Conservation (phyloP, 1,140 invertebrate species). For the Drosophila sulfurigaster region DNA sequence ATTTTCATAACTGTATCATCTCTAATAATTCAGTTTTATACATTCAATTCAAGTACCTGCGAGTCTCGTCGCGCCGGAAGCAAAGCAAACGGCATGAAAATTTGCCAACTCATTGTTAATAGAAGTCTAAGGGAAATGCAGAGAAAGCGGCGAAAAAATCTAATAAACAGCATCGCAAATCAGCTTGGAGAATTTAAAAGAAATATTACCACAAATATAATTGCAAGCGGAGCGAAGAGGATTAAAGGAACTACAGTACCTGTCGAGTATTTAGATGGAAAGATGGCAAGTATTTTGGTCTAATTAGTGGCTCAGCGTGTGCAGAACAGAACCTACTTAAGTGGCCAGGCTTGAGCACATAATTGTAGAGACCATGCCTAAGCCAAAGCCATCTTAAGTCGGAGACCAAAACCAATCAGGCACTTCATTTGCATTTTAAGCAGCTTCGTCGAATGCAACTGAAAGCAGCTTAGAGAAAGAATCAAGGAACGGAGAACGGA, state of each 20-base stretch:
- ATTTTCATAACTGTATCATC: background rate
- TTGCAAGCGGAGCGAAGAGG: constrained; percentile 44
- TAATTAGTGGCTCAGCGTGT: constrained; percentile 67
- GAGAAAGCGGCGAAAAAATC: constrained; percentile 45
- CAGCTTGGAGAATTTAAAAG: constrained; percentile 53
- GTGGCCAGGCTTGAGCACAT: constrained; percentile 57
- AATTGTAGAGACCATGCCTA: constrained; percentile 50
- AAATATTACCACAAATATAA: constrained; percentile 47
- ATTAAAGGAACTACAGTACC: constrained; percentile 45
- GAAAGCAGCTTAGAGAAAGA: constrained; percentile 57
- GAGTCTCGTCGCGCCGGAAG: constrained; percentile 52
- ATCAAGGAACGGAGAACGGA: background rate
- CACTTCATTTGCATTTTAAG: constrained; percentile 79
- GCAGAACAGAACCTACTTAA: constrained; percentile 48
- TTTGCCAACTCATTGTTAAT: constrained; percentile 73
- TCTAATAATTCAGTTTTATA: constrained; percentile 1
- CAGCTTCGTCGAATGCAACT: constrained; percentile 51
- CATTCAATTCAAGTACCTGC: constrained; percentile 2
- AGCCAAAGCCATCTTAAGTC: constrained; percentile 34
- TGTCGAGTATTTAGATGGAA: background rate
- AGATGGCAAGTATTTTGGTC: constrained; percentile 46
- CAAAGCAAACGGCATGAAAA: constrained; percentile 74
- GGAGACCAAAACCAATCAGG: constrained; percentile 69
- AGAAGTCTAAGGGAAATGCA: constrained; percentile 19
- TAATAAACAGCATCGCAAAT: constrained; percentile 71